Evolutionary conservation across 1,140 invertebrate species (phyloP).

Genomic region (Mylabris phalerata): DNA sequence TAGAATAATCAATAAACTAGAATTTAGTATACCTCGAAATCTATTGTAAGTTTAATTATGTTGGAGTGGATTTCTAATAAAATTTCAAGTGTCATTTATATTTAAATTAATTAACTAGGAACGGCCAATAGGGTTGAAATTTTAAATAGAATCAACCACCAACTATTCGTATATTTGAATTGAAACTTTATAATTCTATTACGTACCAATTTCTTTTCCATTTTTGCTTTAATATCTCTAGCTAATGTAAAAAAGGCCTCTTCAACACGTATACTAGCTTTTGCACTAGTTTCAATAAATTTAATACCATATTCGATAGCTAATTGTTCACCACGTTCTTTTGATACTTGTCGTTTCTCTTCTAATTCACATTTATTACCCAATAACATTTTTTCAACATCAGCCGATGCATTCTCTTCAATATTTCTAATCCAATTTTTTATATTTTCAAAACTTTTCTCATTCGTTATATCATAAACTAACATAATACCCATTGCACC

Average conservation of each 20-base stretch:
- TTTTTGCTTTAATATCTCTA: constrained; percentile 89
- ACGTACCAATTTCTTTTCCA: constrained; percentile 90
- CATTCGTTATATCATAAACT: constrained; percentile 97
- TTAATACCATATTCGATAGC: constrained; percentile 88
- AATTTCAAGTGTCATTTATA: too few species aligned
- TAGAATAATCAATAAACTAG: too few species aligned
- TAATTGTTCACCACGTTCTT: constrained; percentile 65
- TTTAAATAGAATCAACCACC: too few species aligned
- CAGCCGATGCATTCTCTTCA: constrained; percentile 90
- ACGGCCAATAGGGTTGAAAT: too few species aligned
- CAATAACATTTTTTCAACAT: constrained; percentile 92
- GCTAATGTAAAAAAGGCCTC: constrained; percentile 89
- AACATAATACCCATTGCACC: constrained; percentile 99
- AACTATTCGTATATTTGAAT: not conserved
- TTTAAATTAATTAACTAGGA: too few species aligned
- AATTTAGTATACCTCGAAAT: too few species aligned
- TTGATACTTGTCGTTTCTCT: constrained; percentile 80
- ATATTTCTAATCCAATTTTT: constrained; percentile 99
- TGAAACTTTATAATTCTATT: not conserved
- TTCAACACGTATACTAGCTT: constrained; percentile 86
- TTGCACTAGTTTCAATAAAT: constrained; percentile 91
- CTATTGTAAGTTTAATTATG: too few species aligned
- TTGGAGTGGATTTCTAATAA: too few species aligned
- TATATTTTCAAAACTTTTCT: constrained; percentile 98
- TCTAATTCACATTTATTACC: constrained; percentile 93